These are phyloP conservation scores for Irena cyanogastra DNA, from an alignment of 2,113 vertebrate species.

Conservation along the genomic window DNA sequence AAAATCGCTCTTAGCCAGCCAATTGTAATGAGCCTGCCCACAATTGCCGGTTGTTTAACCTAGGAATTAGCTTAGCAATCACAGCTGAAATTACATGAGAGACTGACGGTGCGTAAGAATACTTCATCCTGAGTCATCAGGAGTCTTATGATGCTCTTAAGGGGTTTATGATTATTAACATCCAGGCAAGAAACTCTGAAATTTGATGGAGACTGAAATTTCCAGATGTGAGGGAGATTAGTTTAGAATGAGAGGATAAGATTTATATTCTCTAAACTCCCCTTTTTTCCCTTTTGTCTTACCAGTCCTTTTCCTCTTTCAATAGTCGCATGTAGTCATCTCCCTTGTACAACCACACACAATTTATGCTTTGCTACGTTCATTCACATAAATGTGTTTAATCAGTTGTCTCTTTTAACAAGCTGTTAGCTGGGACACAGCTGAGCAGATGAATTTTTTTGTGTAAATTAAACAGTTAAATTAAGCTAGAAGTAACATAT, in stretches of 20 bases:
- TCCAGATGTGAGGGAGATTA: not conserved
- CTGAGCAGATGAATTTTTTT: not conserved
- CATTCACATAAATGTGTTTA: not conserved
- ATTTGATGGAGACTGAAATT: not conserved
- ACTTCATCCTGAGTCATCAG: constrained; percentile 20
- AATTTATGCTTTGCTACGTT: not conserved
- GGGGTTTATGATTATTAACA: not conserved
- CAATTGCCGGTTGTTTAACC: constrained; percentile 16
- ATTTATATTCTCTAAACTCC: not conserved
- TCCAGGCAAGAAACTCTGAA: not conserved
- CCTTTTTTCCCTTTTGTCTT: not conserved
- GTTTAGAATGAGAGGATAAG: not conserved
- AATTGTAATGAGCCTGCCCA: not conserved
- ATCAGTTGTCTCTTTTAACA: not conserved
- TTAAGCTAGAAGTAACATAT: not conserved
- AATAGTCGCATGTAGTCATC: rapidly evolving
- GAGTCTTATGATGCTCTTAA: not conserved
- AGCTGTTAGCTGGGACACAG: not conserved
- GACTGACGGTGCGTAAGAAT: not conserved
- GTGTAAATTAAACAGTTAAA: not conserved
- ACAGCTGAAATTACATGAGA: not conserved
- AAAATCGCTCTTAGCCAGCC: not conserved
- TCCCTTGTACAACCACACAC: not conserved
- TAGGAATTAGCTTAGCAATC: constrained; percentile 33
- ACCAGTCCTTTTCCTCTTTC: not conserved